These are phyloP conservation scores for Phymastichus coffea DNA, from an alignment of 1,140 invertebrate genomes.

Conservation along the genomic window DNA sequence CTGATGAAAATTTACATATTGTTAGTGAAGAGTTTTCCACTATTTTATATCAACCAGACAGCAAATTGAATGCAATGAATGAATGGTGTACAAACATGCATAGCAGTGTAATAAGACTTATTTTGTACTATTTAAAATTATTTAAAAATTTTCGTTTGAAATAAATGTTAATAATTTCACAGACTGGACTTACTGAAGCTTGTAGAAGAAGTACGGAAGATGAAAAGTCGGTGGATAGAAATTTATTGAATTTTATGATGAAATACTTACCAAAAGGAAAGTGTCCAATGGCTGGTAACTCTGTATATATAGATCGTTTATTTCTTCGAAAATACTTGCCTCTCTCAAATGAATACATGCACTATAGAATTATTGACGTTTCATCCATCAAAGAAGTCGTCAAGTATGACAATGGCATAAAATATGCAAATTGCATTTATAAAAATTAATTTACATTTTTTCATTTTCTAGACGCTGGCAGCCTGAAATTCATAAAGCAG, in stretches of 20 bases:
- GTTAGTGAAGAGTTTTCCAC: constrained; percentile 76
- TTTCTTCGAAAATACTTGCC: constrained; percentile 81
- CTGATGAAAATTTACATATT: constrained; percentile 77
- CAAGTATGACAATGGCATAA: constrained; percentile 54
- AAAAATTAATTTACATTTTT: constrained; percentile 24
- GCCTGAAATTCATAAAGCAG: constrained; percentile 57
- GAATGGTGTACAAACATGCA: constrained; percentile 82
- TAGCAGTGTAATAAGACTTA: no score
- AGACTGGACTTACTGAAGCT: constrained; percentile 76
- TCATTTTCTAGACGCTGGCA: constrained; percentile 70
- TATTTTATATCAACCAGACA: constrained; percentile 78
- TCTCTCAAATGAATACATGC: constrained; percentile 72
- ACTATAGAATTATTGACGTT: constrained; percentile 94
- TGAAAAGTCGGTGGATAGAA: constrained; percentile 67
- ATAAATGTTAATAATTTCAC: no score
- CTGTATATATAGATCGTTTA: constrained; percentile 80
- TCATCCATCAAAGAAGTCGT: constrained; percentile 84
- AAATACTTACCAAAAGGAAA: constrained; percentile 64
- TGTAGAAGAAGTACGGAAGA: constrained; percentile 69
- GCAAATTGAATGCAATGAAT: constrained; percentile 75
- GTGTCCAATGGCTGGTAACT: constrained; percentile 84
- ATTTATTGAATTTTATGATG: constrained; percentile 73
- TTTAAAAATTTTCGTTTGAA: no score
- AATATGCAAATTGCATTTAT: constrained; percentile 10
- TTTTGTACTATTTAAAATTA: no score